A percentile compares a stretch with the other conserved stretches of the same genome.
Evolutionary conservation across 2,113 vertebrate species (phyloP).

Genomic region (Spilogale gracilis): DNA sequence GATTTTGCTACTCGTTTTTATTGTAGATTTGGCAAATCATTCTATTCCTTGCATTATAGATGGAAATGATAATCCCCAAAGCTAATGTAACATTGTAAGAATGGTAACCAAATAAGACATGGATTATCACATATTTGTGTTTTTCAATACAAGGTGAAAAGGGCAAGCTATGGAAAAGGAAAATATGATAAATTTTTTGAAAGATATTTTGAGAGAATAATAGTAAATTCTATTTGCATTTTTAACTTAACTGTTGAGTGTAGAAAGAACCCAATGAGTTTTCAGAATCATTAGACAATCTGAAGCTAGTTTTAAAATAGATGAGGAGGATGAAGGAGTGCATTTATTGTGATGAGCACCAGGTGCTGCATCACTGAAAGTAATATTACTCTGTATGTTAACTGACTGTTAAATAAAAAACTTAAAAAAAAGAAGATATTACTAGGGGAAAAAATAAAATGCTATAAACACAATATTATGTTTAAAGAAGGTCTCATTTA

Average conservation of each 20-base stretch:
- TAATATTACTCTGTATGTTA: neutral
- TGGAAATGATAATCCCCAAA: conserved; percentile 22
- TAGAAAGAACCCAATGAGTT: neutral
- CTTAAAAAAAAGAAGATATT: neutral
- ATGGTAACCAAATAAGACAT: neutral
- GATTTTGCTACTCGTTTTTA: neutral
- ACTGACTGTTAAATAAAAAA: neutral
- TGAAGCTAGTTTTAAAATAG: neutral
- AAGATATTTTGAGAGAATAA: neutral
- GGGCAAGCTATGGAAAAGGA: neutral
- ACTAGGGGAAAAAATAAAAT: neutral
- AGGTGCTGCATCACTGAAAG: neutral
- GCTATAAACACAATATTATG: neutral
- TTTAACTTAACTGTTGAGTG: neutral
- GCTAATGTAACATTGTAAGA: conserved; percentile 28
- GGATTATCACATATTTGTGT: neutral
- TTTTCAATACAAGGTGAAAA: neutral
- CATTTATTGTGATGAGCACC: neutral
- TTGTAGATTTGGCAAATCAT: neutral
- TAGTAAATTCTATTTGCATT: conserved; percentile 43
- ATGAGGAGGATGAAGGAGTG: neutral
- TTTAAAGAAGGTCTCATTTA: neutral
- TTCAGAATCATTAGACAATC: neutral
- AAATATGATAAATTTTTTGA: neutral
- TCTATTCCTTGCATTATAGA: neutral